Evolutionary conservation across 2,888 invertebrate genomes (phyloP).

Genomic region (Diabrotica balteata): DNA sequence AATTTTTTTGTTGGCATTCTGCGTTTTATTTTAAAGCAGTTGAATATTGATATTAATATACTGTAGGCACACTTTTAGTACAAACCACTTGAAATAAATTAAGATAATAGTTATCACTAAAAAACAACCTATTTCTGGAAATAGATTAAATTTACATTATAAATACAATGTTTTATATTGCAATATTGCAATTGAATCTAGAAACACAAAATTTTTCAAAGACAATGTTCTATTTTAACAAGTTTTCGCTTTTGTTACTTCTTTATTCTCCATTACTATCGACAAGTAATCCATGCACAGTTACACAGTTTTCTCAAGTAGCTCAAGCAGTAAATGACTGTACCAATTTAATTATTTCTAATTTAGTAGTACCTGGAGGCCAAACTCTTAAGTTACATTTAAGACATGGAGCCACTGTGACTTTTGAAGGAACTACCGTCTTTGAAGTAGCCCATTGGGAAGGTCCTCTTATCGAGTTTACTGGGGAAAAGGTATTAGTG

Average conservation of each 20-base stretch:
- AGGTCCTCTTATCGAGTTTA: slow-evolving; percentile 16
- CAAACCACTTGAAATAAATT: no score
- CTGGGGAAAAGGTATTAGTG: slow-evolving; percentile 19
- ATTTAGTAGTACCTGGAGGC: slow-evolving; percentile 22
- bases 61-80: no score
- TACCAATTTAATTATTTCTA: slow-evolving; percentile 15
- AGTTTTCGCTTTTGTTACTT: no score
- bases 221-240: no score
- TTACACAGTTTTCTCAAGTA: slow-evolving; percentile 13
- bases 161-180: no score
- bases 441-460: slow-evolving; percentile 23
- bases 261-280: no score
- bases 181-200: no score
- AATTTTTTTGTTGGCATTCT: neutral
- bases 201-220: no score
- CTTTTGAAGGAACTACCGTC: slow-evolving; percentile 20
- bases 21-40: neutral
- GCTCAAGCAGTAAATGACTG: slow-evolving; percentile 3
- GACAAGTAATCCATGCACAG: neutral
- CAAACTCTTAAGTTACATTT: slow-evolving; percentile 12
- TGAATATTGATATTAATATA: no score
- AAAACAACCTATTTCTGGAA: no score
- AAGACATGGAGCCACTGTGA: slow-evolving; percentile 18
- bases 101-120: no score
- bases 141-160: no score